phyloP scores from a whole-genome alignment of 1,140 invertebrate genomes.

The Drosophila arizonae region DNA sequence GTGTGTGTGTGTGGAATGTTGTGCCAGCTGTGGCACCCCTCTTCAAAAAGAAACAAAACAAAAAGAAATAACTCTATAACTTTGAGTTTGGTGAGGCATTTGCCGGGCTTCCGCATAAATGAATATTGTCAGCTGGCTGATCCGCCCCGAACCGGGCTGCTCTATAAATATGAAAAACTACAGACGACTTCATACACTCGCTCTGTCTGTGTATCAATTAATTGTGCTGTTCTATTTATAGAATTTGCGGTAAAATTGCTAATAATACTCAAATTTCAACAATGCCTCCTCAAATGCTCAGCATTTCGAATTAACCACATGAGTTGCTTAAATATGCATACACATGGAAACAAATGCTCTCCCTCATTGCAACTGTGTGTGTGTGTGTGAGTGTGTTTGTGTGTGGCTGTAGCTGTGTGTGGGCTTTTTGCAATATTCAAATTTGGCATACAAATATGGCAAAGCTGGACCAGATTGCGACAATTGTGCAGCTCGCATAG shows the following conservation, averaged over 20 bases:
- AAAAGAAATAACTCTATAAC: slow-evolving; percentile 20
- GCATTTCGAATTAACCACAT: slow-evolving; percentile 43
- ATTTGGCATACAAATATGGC: slow-evolving; percentile 43
- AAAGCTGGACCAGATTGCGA: slow-evolving; percentile 44
- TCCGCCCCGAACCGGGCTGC: slow-evolving; percentile 3
- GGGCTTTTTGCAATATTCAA: slow-evolving; percentile 37
- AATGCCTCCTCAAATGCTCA: slow-evolving; percentile 31
- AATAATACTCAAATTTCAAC: slow-evolving; percentile 79
- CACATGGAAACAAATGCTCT: background rate
- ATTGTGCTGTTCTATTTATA: slow-evolving; percentile 74
- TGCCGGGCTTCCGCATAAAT: slow-evolving; percentile 40
- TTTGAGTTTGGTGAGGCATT: slow-evolving; percentile 38
- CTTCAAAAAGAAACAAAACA: background rate
- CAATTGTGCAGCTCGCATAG: slow-evolving; percentile 34
- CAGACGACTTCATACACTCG: slow-evolving; percentile 13
- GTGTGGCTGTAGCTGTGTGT: slow-evolving; percentile 18
- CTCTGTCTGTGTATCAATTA: slow-evolving; percentile 66
- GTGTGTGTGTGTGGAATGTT: slow-evolving; percentile 27
- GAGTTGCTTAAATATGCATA: slow-evolving; percentile 30
- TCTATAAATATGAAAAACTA: slow-evolving; percentile 38
- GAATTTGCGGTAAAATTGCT: slow-evolving; percentile 77
- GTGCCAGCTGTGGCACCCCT: slow-evolving; percentile 14
- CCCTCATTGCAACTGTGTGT: background rate
- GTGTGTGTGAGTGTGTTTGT: background rate
- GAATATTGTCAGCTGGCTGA: slow-evolving; percentile 15